Conservation (phyloP, 2,888 invertebrate species). For the Eristalis tenax region DNA sequence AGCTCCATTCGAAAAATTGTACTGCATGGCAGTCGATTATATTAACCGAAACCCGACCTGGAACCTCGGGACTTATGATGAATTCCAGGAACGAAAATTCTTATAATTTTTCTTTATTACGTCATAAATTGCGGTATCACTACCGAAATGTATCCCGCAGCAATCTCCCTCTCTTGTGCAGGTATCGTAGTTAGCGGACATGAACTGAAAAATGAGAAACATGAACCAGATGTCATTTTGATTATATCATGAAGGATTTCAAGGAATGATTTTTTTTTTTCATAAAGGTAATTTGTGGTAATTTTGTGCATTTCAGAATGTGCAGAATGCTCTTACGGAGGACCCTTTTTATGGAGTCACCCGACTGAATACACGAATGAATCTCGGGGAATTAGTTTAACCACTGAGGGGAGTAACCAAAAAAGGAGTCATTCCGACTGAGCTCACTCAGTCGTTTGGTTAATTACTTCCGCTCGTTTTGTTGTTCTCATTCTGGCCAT, state of each 20-base stretch:
- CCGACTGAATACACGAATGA: background rate
- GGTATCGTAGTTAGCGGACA: background rate
- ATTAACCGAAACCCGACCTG: constrained; percentile 7
- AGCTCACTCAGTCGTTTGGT: constrained; percentile 14
- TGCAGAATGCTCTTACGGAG: background rate
- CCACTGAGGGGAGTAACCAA: background rate
- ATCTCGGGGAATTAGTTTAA: background rate
- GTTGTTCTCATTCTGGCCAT: constrained; percentile 2
- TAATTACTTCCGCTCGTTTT: constrained; percentile 38
- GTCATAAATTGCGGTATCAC: constrained; percentile 37
- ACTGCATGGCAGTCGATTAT: constrained; percentile 20
- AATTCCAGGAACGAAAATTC: constrained; percentile 43
- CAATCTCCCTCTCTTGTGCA: background rate
- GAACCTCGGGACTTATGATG: constrained; percentile 12
- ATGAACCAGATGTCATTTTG: constrained; percentile 40
- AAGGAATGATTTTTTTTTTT: background rate
- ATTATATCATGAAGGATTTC: constrained; percentile 3
- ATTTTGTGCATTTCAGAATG: background rate
- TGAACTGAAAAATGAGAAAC: constrained; percentile 2
- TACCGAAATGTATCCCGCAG: constrained; percentile 4
- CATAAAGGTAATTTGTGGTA: background rate
- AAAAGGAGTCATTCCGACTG: constrained; percentile 17
- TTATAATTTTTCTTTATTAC: constrained; percentile 51
- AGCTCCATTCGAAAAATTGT: background rate
- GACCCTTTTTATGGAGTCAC: constrained; percentile 1